Conservation (phyloP, 2,113 vertebrate species). For the Leptosomus discolor region DNA sequence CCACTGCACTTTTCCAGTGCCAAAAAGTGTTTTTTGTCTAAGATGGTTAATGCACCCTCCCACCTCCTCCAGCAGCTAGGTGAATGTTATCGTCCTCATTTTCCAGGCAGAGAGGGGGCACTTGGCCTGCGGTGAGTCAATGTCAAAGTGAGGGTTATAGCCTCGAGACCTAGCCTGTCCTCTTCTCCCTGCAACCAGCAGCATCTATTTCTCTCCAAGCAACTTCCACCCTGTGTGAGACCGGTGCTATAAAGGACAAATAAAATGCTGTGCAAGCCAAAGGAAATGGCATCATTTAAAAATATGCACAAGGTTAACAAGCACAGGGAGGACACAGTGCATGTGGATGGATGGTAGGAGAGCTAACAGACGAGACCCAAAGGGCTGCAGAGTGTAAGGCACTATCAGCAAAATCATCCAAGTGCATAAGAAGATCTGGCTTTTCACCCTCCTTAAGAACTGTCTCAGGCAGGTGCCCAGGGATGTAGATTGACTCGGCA, state of each 20-base stretch:
- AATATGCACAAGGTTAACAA: slow-evolving; percentile 32
- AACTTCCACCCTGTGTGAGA: not conserved
- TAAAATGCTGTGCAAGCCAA: slow-evolving; percentile 28
- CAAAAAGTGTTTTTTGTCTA: not conserved
- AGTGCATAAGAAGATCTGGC: not conserved
- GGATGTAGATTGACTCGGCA: not conserved
- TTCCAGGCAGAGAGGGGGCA: not conserved
- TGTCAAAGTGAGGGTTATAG: not conserved
- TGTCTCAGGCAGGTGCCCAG: not conserved
- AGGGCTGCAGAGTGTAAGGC: not conserved
- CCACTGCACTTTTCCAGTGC: no score
- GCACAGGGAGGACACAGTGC: not conserved
- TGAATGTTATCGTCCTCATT: not conserved
- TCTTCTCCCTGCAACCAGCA: not conserved
- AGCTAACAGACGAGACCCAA: not conserved
- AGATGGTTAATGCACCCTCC: no score
- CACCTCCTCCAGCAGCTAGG: not conserved
- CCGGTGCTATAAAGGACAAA: slow-evolving; percentile 11
- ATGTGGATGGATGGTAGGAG: not conserved
- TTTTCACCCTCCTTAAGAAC: not conserved
- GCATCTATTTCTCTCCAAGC: not conserved
- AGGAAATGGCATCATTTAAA: slow-evolving; percentile 7
- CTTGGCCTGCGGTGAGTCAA: not conserved
- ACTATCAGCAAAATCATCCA: not conserved
- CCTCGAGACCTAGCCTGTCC: not conserved